Evolutionary conservation across 2,797 vertebrate genomes (phyloP), one percentile per base, ranked within the genome.

Genomic region (Manis javanica): DNA sequence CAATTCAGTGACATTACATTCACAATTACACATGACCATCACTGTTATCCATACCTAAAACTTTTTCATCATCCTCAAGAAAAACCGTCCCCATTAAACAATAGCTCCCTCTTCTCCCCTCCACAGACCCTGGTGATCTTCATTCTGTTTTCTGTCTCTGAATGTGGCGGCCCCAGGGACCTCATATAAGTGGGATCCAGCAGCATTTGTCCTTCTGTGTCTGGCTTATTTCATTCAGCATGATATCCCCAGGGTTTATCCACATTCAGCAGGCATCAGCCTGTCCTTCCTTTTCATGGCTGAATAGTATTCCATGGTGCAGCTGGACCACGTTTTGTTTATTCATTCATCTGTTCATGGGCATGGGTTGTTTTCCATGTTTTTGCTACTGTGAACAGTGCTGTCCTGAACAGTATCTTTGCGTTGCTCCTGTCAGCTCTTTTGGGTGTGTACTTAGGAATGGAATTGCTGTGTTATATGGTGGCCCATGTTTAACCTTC

Each of bases 231-330:
- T n/a, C 59, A 23, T 29, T 82, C 26, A 1, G 79, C 39, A 5
- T 5, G 11, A 46, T 31, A 16, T n/a, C 29, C 16, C 19, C 42
- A 5, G 11, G 42, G 24, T 18, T 14, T 10, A 11, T 14, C 9
- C 37, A 6, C 11, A 57, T 13, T 2, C 23, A 23, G 78, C 55
- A 7, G 49, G 23, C 37, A n/a, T 29, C 34, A 55, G 21, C 3
- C 9, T 15, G 14, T 23, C 75, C 49, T 53, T 24, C 31, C n/a
- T 55, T 37, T 34, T 34, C 24, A 9, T 24, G 51, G 14, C 74
- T 1, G 74, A 15, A 9, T 9, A 2, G 1, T 9, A 14, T 9
- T 34, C 51, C n/a, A 15, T 13, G 2, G 51, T 15, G 5, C 7
- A n/a, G 51, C 15, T 1, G 74, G 74, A 34, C n/a, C n/a, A 4